Evolutionary conservation across 2,888 invertebrate species (phyloP).

Genomic region (Thereva nobilitata): DNA sequence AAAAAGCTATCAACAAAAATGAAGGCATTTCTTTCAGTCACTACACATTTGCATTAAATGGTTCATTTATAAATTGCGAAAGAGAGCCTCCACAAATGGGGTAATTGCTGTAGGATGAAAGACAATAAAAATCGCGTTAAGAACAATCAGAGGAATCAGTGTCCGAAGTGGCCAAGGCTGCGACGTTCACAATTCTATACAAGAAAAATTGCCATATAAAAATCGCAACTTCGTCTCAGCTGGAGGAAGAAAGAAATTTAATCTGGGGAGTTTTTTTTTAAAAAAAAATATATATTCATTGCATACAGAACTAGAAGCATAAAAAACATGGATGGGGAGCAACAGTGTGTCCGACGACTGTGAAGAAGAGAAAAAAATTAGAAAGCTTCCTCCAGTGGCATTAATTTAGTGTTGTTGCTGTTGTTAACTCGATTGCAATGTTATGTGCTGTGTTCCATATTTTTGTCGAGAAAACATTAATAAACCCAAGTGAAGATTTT

Average conservation of each 20-base stretch:
- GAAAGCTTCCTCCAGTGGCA: too few relatives aligned
- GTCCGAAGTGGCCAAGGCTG: slow-evolving; percentile 29
- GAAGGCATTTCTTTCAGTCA: not conserved
- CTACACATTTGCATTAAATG: not conserved
- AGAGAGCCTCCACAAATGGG: slow-evolving; percentile 19
- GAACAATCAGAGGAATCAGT: slow-evolving; percentile 31
- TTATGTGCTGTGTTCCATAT: too few relatives aligned
- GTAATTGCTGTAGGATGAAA: slow-evolving; percentile 24
- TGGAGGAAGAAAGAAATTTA: slow-evolving; percentile 23
- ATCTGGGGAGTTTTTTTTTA: not conserved
- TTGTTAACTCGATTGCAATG: too few relatives aligned
- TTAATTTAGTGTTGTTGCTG: too few relatives aligned
- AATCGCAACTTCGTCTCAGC: slow-evolving; percentile 1
- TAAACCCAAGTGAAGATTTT: too few relatives aligned
- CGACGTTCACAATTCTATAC: slow-evolving; percentile 21
- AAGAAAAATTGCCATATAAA: slow-evolving; percentile 11
- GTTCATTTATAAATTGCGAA: slow-evolving; percentile 16
- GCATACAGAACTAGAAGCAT: too few relatives aligned
- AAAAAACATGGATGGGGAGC: too few relatives aligned
- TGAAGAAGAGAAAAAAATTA: too few relatives aligned
- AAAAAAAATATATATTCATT: too few relatives aligned
- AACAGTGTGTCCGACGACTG: too few relatives aligned
- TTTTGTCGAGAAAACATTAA: too few relatives aligned
- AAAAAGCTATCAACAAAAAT: not conserved
- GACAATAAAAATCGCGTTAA: slow-evolving; percentile 32